phyloP scores from a whole-genome alignment of 1,140 invertebrate genomes.

The Polypedilum pembai region DNA sequence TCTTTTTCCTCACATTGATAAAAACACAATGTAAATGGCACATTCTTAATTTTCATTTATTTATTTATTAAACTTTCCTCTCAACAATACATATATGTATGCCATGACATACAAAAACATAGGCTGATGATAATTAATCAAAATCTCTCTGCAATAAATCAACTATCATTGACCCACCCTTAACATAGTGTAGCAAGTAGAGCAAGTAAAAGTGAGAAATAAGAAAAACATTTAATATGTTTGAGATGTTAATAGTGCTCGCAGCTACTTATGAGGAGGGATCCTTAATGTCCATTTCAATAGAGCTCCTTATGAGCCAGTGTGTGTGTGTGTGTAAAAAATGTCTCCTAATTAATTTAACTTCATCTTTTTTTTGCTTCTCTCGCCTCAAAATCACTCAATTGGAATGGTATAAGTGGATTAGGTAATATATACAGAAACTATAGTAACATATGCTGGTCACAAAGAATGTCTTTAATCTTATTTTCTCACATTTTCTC shows the following conservation, averaged over 20 bases:
- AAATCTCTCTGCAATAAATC: slow-evolving; percentile 23
- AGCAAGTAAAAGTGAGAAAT: not conserved
- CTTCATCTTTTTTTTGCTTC: not conserved
- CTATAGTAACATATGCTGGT: slow-evolving; percentile 14
- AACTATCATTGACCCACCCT: slow-evolving; percentile 26
- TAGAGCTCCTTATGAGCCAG: not conserved
- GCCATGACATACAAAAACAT: not conserved
- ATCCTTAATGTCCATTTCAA: slow-evolving; percentile 20
- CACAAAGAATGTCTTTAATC: slow-evolving; percentile 12
- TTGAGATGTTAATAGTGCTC: slow-evolving; percentile 25
- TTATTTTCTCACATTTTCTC: not conserved
- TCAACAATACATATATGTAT: not conserved
- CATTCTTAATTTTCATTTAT: slow-evolving; percentile 27
- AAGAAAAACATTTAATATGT: slow-evolving; percentile 19
- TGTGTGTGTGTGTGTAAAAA: not conserved
- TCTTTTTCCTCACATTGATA: too few species aligned
- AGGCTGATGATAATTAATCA: slow-evolving; percentile 24
- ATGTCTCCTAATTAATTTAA: slow-evolving; percentile 27
- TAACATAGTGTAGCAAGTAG: not conserved
- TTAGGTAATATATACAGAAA: not conserved
- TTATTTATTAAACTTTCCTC: slow-evolving; percentile 8
- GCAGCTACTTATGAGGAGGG: slow-evolving; percentile 19
- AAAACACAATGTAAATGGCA: not conserved
- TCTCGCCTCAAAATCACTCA: slow-evolving; percentile 13
- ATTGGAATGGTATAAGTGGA: slow-evolving; percentile 10